Evolutionary conservation across 2,888 invertebrate genomes (phyloP).

Genomic region (Holacanthella duospinosa): DNA sequence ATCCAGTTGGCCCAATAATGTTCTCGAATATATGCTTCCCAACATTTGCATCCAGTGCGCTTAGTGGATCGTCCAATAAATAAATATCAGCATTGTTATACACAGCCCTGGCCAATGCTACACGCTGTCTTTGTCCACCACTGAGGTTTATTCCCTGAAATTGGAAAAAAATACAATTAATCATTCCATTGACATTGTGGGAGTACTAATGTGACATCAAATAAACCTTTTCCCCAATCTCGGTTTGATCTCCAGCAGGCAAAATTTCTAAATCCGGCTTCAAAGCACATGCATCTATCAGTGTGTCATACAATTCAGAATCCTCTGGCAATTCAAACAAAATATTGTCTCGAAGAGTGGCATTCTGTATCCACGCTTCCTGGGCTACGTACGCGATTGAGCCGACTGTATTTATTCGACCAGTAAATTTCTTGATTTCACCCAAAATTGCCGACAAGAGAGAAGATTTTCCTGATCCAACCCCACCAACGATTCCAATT

Average conservation of each 20-base stretch:
- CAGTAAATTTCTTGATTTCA: conserved; percentile 42
- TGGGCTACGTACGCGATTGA: conserved; percentile 76
- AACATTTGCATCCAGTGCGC: conserved; percentile 48
- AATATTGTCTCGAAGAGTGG: conserved; percentile 45
- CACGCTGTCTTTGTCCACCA: conserved; percentile 55
- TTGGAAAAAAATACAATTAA: not conserved
- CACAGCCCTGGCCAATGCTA: conserved; percentile 58
- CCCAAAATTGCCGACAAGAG: conserved; percentile 43
- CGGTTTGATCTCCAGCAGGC: conserved; percentile 90
- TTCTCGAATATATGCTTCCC: conserved; percentile 51
- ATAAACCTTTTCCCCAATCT: conserved; percentile 85
- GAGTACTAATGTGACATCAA: not conserved
- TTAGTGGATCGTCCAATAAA: conserved; percentile 50
- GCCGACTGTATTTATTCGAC: conserved; percentile 41
- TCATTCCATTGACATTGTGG: not conserved
- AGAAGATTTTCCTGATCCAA: conserved; percentile 74
- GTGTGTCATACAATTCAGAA: conserved; percentile 59
- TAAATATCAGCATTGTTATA: conserved; percentile 43
- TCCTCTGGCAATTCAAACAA: conserved; percentile 67
- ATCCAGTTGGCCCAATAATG: conserved; percentile 46
- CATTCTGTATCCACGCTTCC: conserved; percentile 97
- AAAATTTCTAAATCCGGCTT: conserved; percentile 83
- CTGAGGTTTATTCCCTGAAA: conserved; percentile 61
- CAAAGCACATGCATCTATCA: conserved; percentile 83
- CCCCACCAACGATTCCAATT: conserved; percentile 76